Conservation (phyloP, 2,888 invertebrate genomes). For the Acronicta alni region DNA sequence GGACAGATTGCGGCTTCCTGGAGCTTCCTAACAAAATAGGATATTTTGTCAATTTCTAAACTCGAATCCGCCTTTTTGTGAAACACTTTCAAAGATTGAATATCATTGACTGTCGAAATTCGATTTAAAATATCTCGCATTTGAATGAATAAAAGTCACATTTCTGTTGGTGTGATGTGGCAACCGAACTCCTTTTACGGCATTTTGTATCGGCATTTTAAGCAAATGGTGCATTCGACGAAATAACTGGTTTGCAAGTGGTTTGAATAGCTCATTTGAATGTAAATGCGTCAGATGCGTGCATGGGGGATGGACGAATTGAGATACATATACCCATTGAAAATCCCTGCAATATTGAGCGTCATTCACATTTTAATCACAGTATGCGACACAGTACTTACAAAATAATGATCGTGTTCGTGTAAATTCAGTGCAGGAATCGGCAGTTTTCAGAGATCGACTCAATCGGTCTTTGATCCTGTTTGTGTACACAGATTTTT, state of each 20-base stretch:
- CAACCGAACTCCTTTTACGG: constrained; percentile 59
- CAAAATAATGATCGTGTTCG: constrained; percentile 19
- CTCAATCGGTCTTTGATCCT: not conserved
- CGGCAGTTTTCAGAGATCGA: constrained; percentile 6
- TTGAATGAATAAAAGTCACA: constrained; percentile 73
- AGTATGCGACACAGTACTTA: constrained; percentile 19
- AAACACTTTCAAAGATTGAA: constrained; percentile 61
- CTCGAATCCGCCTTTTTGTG: constrained; percentile 39
- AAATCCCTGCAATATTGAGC: constrained; percentile 35
- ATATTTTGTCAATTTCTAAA: not conserved
- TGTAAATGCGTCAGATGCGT: constrained; percentile 68
- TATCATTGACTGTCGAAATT: constrained; percentile 63
- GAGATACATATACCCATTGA: constrained; percentile 25
- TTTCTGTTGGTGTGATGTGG: constrained; percentile 61
- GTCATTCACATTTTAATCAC: constrained; percentile 47
- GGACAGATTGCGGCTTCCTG: not conserved
- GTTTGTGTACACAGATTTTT: too few relatives aligned
- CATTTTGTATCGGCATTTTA: constrained; percentile 76
- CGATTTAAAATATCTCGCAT: constrained; percentile 68
- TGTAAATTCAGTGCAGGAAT: constrained; percentile 23
- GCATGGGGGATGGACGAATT: constrained; percentile 35
- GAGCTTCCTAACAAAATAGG: constrained; percentile 12
- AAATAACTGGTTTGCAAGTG: constrained; percentile 69
- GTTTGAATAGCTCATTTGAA: constrained; percentile 71
- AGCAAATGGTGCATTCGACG: constrained; percentile 73